Conservation (phyloP, 2,888 invertebrate species). For the Liposcelis brunnea region DNA sequence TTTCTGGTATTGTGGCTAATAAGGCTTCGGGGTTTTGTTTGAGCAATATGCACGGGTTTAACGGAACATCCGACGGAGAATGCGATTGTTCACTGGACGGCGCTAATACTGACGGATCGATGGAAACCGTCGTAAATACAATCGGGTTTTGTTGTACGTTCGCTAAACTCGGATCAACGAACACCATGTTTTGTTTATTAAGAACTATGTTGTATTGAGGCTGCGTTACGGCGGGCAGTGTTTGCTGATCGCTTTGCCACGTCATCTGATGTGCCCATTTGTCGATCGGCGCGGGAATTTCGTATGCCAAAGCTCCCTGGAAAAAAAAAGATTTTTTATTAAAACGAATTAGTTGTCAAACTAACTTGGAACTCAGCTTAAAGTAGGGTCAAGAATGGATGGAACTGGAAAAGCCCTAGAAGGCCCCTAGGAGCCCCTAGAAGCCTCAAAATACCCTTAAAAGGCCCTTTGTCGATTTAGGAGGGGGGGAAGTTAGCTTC, state of each 20-base stretch:
- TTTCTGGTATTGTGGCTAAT: neutral
- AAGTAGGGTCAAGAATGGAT: too few species aligned
- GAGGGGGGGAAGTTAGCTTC: too few species aligned
- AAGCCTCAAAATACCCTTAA: too few species aligned
- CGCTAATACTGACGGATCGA: neutral
- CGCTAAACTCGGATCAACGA: neutral
- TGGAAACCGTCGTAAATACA: neutral
- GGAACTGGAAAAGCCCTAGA: too few species aligned
- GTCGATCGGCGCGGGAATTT: neutral
- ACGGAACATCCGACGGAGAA: neutral
- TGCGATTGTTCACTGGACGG: neutral
- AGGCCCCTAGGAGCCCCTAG: too few species aligned
- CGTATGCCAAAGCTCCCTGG: neutral
- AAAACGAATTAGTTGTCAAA: too few species aligned
- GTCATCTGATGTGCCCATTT: conserved; percentile 1
- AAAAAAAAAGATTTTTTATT: too few species aligned
- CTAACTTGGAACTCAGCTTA: too few species aligned
- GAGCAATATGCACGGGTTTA: conserved; percentile 7
- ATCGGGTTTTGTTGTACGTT: neutral
- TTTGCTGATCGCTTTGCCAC: neutral
- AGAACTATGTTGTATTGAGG: conserved; percentile 1
- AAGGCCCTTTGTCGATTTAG: too few species aligned
- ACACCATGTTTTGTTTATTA: conserved; percentile 3
- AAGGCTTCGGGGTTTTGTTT: conserved; percentile 1
- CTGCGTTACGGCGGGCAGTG: neutral